These are phyloP conservation scores for Lonchura striata DNA, from an alignment of 2,113 vertebrate species.

Conservation along the genomic window DNA sequence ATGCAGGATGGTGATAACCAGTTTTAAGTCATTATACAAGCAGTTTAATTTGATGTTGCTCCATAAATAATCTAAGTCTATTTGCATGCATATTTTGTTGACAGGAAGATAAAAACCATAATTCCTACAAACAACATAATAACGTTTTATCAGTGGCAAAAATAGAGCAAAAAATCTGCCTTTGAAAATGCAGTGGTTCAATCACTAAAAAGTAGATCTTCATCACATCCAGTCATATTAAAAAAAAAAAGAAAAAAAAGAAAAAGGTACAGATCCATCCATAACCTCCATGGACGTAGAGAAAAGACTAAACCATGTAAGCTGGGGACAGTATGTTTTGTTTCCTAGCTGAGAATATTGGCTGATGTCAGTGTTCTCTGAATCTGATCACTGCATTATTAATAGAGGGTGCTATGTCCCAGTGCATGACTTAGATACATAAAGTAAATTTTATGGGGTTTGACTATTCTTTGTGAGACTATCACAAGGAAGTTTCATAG, in stretches of 20 bases:
- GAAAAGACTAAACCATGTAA: not conserved
- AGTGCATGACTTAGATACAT: not conserved
- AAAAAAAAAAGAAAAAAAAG: not conserved
- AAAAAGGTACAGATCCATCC: not conserved
- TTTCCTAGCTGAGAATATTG: not conserved
- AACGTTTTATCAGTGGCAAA: slow-evolving; percentile 47
- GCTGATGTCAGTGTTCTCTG: not conserved
- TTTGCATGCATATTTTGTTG: slow-evolving; percentile 70
- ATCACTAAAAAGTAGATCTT: slow-evolving; percentile 14
- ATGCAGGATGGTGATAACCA: slow-evolving; percentile 47
- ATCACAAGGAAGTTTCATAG: not conserved
- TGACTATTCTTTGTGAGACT: not conserved
- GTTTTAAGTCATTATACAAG: slow-evolving; percentile 65
- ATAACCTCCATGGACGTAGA: not conserved
- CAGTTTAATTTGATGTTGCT: slow-evolving; percentile 74
- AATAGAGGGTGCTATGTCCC: not conserved
- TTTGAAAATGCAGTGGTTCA: slow-evolving; percentile 13
- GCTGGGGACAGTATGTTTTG: not conserved
- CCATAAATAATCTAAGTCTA: slow-evolving; percentile 66
- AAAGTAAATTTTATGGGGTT: not conserved
- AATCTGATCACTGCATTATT: rapidly evolving
- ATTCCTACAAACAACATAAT: slow-evolving; percentile 63
- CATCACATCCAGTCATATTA: not conserved
- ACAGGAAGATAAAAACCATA: slow-evolving; percentile 54
- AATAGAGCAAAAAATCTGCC: slow-evolving; percentile 1